A percentile compares a stretch with the other conserved stretches of the same genome.
Evolutionary conservation across 2,797 vertebrate genomes (phyloP).

Genomic region (Protonibea diacanthus): DNA sequence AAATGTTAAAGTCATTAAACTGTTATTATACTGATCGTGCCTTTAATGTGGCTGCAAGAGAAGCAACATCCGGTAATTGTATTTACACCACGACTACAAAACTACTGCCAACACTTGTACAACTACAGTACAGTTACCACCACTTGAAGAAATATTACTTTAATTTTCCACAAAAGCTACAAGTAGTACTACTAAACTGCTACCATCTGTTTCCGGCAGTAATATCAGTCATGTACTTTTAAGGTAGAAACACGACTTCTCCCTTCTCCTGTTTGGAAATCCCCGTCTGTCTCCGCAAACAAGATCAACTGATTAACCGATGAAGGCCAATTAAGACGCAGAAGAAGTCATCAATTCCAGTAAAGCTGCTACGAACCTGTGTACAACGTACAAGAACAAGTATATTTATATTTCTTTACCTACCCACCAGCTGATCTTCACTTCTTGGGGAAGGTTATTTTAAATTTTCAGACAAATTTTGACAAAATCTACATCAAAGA

Average conservation of each 20-base stretch:
- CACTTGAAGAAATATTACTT: not conserved
- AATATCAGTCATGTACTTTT: not conserved
- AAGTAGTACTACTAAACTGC: not conserved
- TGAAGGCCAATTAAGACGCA: conserved; percentile 31
- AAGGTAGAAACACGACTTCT: conserved; percentile 5
- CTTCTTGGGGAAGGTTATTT: not conserved
- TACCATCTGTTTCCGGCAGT: not conserved
- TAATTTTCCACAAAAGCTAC: not conserved
- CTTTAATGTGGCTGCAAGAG: not conserved
- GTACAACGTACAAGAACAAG: not conserved
- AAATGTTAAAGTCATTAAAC: not conserved
- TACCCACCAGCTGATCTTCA: not conserved
- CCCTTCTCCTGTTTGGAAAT: conserved; percentile 3
- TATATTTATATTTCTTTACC: not conserved
- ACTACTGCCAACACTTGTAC: not conserved
- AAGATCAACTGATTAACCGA: conserved; percentile 44
- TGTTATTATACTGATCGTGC: not conserved
- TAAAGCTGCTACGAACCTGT: not conserved
- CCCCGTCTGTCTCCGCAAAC: conserved; percentile 26
- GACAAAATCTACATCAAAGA: not conserved
- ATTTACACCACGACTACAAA: not conserved
- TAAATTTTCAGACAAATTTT: too few relatives aligned
- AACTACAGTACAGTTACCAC: not conserved
- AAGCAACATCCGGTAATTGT: not conserved
- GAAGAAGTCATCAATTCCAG: not conserved